A percentile compares a stretch with the other conserved stretches of the same genome.
phyloP scores from a whole-genome alignment of 2,888 invertebrate genomes.

The Epicampocera succincta region DNA sequence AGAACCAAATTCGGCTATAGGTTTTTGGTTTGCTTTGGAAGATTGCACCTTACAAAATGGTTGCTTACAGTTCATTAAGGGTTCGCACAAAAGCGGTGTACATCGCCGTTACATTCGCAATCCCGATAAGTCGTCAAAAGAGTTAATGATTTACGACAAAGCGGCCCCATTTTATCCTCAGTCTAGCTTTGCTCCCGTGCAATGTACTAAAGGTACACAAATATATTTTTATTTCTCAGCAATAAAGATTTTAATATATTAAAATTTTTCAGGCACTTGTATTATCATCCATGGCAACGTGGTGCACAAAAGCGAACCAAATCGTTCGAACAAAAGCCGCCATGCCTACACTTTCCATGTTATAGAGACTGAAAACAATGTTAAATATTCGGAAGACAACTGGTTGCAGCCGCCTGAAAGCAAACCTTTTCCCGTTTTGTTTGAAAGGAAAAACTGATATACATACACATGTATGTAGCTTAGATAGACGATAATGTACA shows the following conservation, averaged over 20 bases:
- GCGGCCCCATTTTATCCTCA: constrained; percentile 87
- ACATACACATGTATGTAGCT: too few relatives aligned
- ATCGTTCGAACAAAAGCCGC: constrained; percentile 91
- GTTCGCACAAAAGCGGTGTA: constrained; percentile 93
- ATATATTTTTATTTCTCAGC: neutral
- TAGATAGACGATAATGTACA: neutral
- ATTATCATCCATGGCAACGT: constrained; percentile 96
- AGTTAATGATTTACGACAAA: constrained; percentile 86
- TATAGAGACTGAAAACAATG: constrained; percentile 88
- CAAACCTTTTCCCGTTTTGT: constrained; percentile 88
- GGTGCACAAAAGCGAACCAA: constrained; percentile 94
- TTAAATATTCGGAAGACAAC: constrained; percentile 88
- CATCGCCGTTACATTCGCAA: constrained; percentile 87
- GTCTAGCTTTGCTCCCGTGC: constrained; percentile 89
- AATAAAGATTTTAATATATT: neutral
- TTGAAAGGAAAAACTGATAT: constrained; percentile 76
- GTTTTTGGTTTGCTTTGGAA: constrained; percentile 98
- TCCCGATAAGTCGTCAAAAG: constrained; percentile 84
- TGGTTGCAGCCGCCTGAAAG: constrained; percentile 91
- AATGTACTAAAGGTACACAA: constrained; percentile 90
- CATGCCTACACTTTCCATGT: constrained; percentile 98
- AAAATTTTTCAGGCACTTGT: constrained; percentile 86
- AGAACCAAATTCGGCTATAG: constrained; percentile 90
- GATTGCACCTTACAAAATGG: constrained; percentile 96
- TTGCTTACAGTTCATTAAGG: constrained; percentile 95